Percentiles rank a stretch among this genome's conserved stretches.
Conservation (phyloP, 2,797 vertebrate species). For the Carapus acus region DNA sequence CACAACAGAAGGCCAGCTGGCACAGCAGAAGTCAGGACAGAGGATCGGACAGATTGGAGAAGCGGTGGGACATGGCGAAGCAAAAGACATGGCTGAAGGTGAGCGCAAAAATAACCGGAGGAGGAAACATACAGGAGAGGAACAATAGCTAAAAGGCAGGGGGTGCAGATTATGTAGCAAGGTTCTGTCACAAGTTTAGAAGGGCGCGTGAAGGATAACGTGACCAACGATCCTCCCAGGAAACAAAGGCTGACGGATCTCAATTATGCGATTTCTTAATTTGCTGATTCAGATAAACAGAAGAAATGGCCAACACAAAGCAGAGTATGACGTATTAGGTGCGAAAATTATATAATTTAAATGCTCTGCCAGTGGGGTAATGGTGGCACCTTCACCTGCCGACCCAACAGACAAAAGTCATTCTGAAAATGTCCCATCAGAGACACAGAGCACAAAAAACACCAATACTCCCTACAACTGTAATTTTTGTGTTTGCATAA, state of each 20-base stretch:
- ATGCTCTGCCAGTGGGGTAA: too few species aligned
- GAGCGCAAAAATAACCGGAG: slow-evolving; percentile 52
- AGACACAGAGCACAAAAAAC: too few species aligned
- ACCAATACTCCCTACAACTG: too few species aligned
- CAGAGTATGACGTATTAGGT: too few species aligned
- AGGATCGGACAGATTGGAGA: slow-evolving; percentile 67
- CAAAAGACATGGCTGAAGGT: slow-evolving; percentile 61
- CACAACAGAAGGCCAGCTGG: slow-evolving; percentile 65
- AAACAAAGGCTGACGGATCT: background rate
- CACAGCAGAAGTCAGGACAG: slow-evolving; percentile 47
- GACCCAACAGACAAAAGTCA: too few species aligned
- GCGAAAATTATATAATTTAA: too few species aligned
- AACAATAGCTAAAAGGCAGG: slow-evolving; percentile 19
- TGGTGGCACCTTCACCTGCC: too few species aligned
- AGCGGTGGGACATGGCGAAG: slow-evolving; percentile 59
- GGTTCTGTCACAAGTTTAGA: slow-evolving; percentile 4
- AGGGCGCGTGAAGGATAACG: slow-evolving; percentile 21
- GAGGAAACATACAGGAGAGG: slow-evolving; percentile 48
- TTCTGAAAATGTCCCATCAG: too few species aligned
- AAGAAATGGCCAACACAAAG: too few species aligned
- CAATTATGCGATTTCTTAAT: background rate
- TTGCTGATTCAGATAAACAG: background rate
- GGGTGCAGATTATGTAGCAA: slow-evolving; percentile 9
- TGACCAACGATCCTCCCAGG: background rate
- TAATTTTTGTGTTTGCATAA: too few species aligned